Percentiles rank a stretch among this genome's conserved stretches.
Conservation (phyloP, 2,888 invertebrate genomes). For the Oscheius sp. region DNA sequence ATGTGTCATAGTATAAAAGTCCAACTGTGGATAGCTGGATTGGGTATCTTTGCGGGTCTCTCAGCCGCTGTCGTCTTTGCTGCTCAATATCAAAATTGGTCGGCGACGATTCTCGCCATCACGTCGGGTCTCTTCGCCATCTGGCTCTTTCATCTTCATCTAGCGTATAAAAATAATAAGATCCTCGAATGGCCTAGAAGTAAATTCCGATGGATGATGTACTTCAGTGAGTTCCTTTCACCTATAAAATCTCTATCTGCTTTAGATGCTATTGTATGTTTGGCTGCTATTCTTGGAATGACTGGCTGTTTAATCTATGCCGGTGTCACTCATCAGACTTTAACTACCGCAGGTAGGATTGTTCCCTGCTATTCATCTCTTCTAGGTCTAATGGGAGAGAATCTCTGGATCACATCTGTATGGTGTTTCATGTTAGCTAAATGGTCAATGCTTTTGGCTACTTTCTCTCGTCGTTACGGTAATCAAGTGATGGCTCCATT, state of each 20-base stretch:
- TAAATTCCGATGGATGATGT: conserved; percentile 38
- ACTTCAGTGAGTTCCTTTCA: conserved; percentile 37
- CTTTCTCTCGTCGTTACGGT: conserved; percentile 20
- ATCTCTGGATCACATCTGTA: conserved; percentile 66
- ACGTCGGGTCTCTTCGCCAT: conserved; percentile 60
- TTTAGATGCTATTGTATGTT: conserved; percentile 43
- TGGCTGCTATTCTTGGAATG: conserved; percentile 59
- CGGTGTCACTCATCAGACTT: conserved; percentile 56
- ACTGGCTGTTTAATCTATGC: conserved; percentile 57
- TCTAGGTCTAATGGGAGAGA: conserved; percentile 59
- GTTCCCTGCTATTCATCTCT: not conserved
- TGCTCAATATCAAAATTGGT: conserved; percentile 63
- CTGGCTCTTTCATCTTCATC: conserved; percentile 60
- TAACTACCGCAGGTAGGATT: conserved; percentile 43
- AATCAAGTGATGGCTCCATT: conserved; percentile 20
- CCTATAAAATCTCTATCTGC: not conserved
- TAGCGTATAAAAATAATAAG: conserved; percentile 60
- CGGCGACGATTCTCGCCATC: conserved; percentile 60
- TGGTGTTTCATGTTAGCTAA: conserved; percentile 67
- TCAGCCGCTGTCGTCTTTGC: conserved; percentile 64
- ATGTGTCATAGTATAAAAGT: conserved; percentile 48
- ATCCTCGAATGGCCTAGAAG: conserved; percentile 57
- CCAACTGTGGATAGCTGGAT: conserved; percentile 52
- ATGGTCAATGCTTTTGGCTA: conserved; percentile 40
- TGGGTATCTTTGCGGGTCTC: conserved; percentile 65